These are phyloP conservation scores for Cataglyphis rosenhaueri DNA, from an alignment of 2,888 invertebrate genomes.

Conservation along the genomic window DNA sequence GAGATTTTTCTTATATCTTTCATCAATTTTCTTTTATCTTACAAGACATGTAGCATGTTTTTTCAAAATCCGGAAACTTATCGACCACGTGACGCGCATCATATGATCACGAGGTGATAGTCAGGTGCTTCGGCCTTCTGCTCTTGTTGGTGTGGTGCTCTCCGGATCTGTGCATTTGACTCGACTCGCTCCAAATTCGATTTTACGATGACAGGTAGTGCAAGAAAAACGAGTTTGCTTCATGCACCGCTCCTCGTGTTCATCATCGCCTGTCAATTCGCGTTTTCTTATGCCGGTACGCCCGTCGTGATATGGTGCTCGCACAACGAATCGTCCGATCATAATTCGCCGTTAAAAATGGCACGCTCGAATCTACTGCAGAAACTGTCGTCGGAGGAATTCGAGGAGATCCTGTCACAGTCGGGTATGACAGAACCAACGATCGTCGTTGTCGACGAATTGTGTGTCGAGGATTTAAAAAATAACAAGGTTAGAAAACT, in stretches of 20 bases:
- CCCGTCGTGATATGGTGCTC: conserved; percentile 88
- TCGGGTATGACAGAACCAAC: conserved; percentile 83
- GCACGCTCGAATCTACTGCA: conserved; percentile 78
- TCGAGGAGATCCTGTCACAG: conserved; percentile 83
- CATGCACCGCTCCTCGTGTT: conserved; percentile 65
- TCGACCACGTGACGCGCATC: conserved; percentile 72
- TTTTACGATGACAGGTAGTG: conserved; percentile 37
- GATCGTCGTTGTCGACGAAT: conserved; percentile 86
- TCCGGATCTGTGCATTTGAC: conserved; percentile 41
- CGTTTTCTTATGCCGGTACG: conserved; percentile 82
- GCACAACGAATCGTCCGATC: conserved; percentile 74
- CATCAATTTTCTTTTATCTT: no score
- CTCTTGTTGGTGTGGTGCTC: conserved; percentile 52
- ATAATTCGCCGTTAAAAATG: conserved; percentile 23
- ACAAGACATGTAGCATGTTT: conserved; percentile 1
- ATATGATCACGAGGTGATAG: conserved; percentile 74
- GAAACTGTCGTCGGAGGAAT: conserved; percentile 82
- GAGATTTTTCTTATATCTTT: no score
- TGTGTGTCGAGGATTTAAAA: conserved; percentile 88
- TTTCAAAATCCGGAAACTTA: conserved; percentile 69
- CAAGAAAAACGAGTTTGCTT: conserved; percentile 48
- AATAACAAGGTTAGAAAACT: conserved; percentile 83
- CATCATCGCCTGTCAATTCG: conserved; percentile 54
- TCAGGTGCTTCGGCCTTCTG: conserved; percentile 79
- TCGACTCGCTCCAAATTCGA: conserved; percentile 53